Conservation (phyloP, 2,888 invertebrate species). For the Aporophyla lueneburgensis region DNA sequence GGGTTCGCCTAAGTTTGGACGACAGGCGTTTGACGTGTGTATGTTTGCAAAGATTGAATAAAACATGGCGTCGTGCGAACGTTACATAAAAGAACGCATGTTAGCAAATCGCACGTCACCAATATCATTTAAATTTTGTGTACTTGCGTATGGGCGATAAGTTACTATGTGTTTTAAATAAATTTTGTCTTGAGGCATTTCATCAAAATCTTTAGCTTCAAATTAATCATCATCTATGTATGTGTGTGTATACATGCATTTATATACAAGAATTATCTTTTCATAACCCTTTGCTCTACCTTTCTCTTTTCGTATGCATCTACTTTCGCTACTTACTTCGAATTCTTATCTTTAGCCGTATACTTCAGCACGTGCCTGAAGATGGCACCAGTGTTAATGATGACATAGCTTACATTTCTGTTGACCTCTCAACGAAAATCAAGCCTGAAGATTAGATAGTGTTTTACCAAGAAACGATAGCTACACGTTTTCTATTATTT, state of each 20-base stretch:
- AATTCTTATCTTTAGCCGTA: conserved; percentile 3
- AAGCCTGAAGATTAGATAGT: conserved; percentile 45
- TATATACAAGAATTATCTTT: too few relatives aligned
- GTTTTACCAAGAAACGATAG: conserved; percentile 30
- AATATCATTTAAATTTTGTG: conserved; percentile 46
- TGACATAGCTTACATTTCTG: conserved; percentile 22
- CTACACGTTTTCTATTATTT: conserved; percentile 15
- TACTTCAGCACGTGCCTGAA: conserved; percentile 31
- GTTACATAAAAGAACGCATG: conserved; percentile 51
- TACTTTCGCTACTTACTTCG: not conserved
- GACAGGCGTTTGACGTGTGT: conserved; percentile 46
- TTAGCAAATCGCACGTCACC: conserved; percentile 51
- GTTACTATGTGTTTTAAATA: conserved; percentile 7
- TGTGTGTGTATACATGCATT: too few relatives aligned
- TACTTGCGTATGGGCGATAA: conserved; percentile 2
- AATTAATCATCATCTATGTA: not conserved
- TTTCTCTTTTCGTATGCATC: not conserved
- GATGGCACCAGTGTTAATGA: conserved; percentile 11
- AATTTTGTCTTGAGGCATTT: not conserved
- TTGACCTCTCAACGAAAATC: conserved; percentile 47
- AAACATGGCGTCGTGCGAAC: conserved; percentile 43
- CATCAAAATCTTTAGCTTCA: not conserved
- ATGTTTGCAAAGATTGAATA: conserved; percentile 40
- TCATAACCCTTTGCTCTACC: not conserved
- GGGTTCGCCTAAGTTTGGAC: conserved; percentile 19